Evolutionary conservation across 2,888 invertebrate genomes (phyloP).

Genomic region (Carpatolechia fugitivella): DNA sequence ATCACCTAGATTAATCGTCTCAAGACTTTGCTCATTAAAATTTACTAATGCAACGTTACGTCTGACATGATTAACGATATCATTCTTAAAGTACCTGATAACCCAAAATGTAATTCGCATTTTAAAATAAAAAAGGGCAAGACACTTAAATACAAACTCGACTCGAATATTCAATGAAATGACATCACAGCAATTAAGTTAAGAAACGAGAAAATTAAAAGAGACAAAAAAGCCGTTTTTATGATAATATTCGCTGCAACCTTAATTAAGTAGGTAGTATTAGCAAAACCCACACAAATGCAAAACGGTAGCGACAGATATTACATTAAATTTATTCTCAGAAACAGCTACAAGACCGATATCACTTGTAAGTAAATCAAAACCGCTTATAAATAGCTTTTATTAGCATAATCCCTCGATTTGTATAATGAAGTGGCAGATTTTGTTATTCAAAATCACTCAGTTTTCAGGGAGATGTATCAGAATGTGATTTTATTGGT

Average conservation of each 20-base stretch:
- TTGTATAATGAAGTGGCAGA: constrained; percentile 71
- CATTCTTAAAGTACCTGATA: not conserved
- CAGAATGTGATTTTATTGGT: constrained; percentile 47
- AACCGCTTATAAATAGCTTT: constrained; percentile 65
- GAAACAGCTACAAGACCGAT: constrained; percentile 58
- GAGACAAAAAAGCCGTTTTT: constrained; percentile 48
- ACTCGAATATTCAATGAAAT: constrained; percentile 20
- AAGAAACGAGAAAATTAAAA: constrained; percentile 40
- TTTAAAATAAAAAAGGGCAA: constrained; percentile 14
- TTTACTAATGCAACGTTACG: constrained; percentile 29
- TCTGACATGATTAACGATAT: constrained; percentile 11
- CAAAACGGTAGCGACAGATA: constrained; percentile 66
- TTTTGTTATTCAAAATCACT: constrained; percentile 58
- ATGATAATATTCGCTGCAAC: constrained; percentile 45
- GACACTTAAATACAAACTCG: constrained; percentile 18
- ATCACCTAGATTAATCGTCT: constrained; percentile 70
- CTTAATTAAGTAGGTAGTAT: constrained; percentile 47
- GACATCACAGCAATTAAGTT: constrained; percentile 34
- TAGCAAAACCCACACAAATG: constrained; percentile 64
- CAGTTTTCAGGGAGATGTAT: constrained; percentile 52
- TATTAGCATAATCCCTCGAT: constrained; percentile 74
- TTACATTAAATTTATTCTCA: constrained; percentile 66
- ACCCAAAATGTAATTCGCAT: constrained; percentile 9
- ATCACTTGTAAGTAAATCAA: constrained; percentile 66
- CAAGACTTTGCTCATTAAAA: constrained; percentile 50